A percentile compares a stretch with the other conserved stretches of the same genome.
Conservation (phyloP, 2,888 invertebrate genomes). For the Polyommatus iphigenia region DNA sequence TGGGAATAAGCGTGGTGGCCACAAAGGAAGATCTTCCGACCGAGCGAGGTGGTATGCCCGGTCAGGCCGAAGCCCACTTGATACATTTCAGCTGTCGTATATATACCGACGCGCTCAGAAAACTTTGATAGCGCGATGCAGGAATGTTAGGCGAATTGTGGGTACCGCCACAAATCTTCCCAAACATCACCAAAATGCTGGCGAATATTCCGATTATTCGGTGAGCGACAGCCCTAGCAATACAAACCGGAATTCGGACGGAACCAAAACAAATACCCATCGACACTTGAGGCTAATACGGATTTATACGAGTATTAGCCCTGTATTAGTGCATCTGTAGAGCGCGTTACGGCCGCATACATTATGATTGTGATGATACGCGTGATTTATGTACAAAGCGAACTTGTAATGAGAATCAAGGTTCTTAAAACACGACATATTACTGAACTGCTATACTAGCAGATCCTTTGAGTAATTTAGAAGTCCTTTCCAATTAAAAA, state of each 20-base stretch:
- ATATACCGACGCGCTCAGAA: too few species aligned
- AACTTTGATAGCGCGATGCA: too few species aligned
- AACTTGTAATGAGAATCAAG: not conserved
- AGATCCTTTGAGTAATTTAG: too few species aligned
- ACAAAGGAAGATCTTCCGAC: too few species aligned
- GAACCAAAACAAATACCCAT: conserved; percentile 10
- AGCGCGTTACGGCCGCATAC: not conserved
- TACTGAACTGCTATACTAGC: too few species aligned
- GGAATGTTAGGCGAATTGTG: too few species aligned
- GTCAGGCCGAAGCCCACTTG: too few species aligned
- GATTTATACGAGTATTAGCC: conserved; percentile 1
- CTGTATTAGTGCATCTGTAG: not conserved
- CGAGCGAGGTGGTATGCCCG: too few species aligned
- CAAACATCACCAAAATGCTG: not conserved
- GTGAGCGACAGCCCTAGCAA: conserved; percentile 11
- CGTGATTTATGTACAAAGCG: not conserved
- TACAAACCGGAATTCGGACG: conserved; percentile 9
- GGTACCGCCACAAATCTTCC: too few species aligned
- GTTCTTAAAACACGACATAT: not conserved
- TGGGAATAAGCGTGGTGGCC: too few species aligned
- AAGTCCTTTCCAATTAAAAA: too few species aligned
- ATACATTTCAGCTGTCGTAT: too few species aligned
- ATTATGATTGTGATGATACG: not conserved
- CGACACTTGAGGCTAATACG: conserved; percentile 8
- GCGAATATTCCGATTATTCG: not conserved